These are phyloP conservation scores for Xenopus petersii DNA, from an alignment of 2,797 vertebrate genomes.

Conservation along the genomic window DNA sequence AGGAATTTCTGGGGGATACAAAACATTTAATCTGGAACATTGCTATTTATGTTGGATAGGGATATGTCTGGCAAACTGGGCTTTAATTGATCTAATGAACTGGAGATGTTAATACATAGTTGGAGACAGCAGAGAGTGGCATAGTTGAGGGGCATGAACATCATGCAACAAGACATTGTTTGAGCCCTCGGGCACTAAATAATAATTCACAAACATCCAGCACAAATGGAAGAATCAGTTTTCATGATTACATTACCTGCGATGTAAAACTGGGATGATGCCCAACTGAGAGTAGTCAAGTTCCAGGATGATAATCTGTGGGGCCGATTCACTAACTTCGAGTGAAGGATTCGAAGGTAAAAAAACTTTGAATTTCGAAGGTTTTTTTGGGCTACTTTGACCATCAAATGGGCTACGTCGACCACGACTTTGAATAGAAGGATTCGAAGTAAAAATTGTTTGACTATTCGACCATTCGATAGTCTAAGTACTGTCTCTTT, in stretches of 20 bases:
- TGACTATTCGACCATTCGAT: no score
- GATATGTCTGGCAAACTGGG: constrained; percentile 72
- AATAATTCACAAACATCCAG: constrained; percentile 80
- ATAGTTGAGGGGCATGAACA: constrained; percentile 70
- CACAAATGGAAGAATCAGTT: constrained; percentile 74
- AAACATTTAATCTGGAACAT: constrained; percentile 84
- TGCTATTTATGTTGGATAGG: constrained; percentile 87
- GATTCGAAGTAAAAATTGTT: no score
- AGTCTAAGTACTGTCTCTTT: no score
- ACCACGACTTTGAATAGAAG: no score
- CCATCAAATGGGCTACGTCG: no score
- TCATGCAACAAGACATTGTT: constrained; percentile 75
- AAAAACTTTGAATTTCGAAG: no score
- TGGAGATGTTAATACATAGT: constrained; percentile 69
- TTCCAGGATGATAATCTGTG: no score
- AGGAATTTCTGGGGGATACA: constrained; percentile 83
- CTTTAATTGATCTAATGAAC: constrained; percentile 73
- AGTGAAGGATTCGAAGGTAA: no score
- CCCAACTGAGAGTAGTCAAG: no score
- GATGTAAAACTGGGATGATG: constrained; percentile 71
- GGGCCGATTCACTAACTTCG: no score
- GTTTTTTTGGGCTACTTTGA: no score
- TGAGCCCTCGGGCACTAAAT: constrained; percentile 84
- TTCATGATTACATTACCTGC: constrained; percentile 90
- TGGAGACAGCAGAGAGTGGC: constrained; percentile 72